Evolutionary conservation across 1,140 invertebrate genomes (phyloP), one percentile per base, ranked within the genome.

Genomic region (Drosophila ogumai): DNA sequence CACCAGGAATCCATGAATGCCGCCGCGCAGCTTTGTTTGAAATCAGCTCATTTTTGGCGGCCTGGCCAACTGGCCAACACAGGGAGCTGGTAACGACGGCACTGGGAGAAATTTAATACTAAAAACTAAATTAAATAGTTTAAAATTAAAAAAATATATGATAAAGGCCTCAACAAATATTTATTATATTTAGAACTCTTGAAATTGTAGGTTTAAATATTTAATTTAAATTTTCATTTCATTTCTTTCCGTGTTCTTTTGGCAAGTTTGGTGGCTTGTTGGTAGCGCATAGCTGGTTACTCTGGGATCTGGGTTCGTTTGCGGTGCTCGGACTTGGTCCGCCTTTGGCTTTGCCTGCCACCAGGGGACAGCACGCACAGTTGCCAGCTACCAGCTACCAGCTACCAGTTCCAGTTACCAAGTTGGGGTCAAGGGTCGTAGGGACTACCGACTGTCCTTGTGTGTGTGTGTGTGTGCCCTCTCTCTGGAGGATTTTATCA

Each of bases 401-500:
- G 22, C 46, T 28, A 50, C 49, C 49, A 34, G 49, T 13, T 52
- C 55, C 85, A 81, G 76, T 64, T 65, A 82, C 72, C 61, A 73
- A 79, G 25, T 66, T 58, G 46, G 25, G 63, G 36, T 65, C 46
- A 61, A 32, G 59, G 41, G 68, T 56, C 69, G 44, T 41, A 49
- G 68, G 49, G 71, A 32, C 31, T 32, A 32, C 46, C 25, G 25
- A n/a, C 40, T 61, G 68, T 65, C 65, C 61, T 46, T 66, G 54
- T 75, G 32, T 36, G 38, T 44, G 19, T 25, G 36, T 56, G 25
- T 44, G 50, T 55, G 49, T 40, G 34, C 43, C 13, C 9, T n/a
- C 63, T 86, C 82, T 81, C 82, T 55, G 17, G 85, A 90, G 85
- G 81, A 82, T 90, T 90, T 90, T 90, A 90, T 90, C 85, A 90